phyloP scores from a whole-genome alignment of 2,888 invertebrate species.

The Drosophila anceps region DNA sequence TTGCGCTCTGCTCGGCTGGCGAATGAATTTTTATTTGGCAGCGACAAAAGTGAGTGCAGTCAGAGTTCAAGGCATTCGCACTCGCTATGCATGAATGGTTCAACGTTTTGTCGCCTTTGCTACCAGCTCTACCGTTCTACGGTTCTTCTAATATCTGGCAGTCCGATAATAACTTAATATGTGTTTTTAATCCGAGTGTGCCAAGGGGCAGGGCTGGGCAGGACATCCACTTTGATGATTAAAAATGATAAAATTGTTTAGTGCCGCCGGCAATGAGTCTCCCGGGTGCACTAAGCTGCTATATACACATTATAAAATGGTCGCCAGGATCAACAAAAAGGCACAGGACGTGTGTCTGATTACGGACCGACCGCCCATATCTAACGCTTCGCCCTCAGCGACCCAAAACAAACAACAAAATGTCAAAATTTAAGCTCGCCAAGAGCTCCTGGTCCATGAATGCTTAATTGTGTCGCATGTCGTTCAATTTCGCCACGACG shows the following conservation, averaged over 20 bases:
- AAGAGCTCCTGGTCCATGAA: constrained; percentile 69
- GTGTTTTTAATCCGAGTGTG: constrained; percentile 81
- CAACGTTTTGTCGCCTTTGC: constrained; percentile 32
- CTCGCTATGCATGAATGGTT: constrained; percentile 61
- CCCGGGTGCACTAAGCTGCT: constrained; percentile 84
- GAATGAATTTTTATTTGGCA: constrained; percentile 76
- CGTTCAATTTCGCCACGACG: constrained; percentile 18
- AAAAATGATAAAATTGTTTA: constrained; percentile 85
- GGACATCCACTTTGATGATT: constrained; percentile 82
- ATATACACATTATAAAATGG: constrained; percentile 86
- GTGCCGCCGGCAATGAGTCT: constrained; percentile 81
- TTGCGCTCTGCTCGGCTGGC: constrained; percentile 36
- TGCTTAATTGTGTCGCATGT: constrained; percentile 76
- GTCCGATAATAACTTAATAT: constrained; percentile 84
- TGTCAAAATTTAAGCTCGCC: constrained; percentile 79
- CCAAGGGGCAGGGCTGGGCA: constrained; percentile 44
- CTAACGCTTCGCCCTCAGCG: constrained; percentile 16
- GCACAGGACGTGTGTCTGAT: constrained; percentile 71
- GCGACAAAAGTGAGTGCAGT: constrained; percentile 30
- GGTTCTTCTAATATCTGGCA: constrained; percentile 41
- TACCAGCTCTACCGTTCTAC: constrained; percentile 12
- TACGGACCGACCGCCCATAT: constrained; percentile 44
- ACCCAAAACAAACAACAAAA: constrained; percentile 72
- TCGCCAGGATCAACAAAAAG: constrained; percentile 77
- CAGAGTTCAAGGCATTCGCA: constrained; percentile 41